These are phyloP conservation scores for Drosophila koepferae DNA, from an alignment of 2,888 invertebrate genomes.

Conservation along the genomic window DNA sequence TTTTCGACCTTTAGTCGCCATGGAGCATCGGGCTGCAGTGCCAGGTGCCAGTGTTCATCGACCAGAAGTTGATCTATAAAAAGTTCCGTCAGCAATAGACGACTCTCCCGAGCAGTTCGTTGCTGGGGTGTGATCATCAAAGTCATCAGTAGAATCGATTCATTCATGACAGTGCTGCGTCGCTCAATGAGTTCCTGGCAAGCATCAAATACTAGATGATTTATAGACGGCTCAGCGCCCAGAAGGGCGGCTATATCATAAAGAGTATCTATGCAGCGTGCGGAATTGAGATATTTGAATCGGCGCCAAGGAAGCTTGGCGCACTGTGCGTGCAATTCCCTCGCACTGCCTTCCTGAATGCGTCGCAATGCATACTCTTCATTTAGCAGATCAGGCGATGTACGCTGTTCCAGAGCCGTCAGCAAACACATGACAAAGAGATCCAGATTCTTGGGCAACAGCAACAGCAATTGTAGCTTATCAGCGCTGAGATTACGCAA, in stretches of 20 bases:
- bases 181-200: conserved; percentile 87
- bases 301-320: conserved; percentile 88
- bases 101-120: conserved; percentile 29
- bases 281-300: conserved; percentile 87
- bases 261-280: conserved; percentile 86
- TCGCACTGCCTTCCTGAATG: conserved; percentile 24
- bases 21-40: conserved; percentile 78
- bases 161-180: conserved; percentile 86
- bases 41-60: conserved; percentile 83
- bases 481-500: conserved; percentile 87
- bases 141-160: conserved; percentile 85
- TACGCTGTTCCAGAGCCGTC: conserved; percentile 86
- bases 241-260: conserved; percentile 87
- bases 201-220: conserved; percentile 87
- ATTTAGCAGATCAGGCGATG: conserved; percentile 85
- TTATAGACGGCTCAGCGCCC: conserved; percentile 86
- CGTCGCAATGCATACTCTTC: conserved; percentile 85
- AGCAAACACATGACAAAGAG: conserved; percentile 87
- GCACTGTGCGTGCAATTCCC: conserved; percentile 76
- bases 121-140: conserved; percentile 66
- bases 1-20: conserved; percentile 72
- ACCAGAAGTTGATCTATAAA: conserved; percentile 81
- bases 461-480: conserved; percentile 87
- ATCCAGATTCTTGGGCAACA: conserved; percentile 86
- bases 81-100: conserved; percentile 62